Conservation (phyloP, 2,888 invertebrate genomes). For the Sipha maydis region DNA sequence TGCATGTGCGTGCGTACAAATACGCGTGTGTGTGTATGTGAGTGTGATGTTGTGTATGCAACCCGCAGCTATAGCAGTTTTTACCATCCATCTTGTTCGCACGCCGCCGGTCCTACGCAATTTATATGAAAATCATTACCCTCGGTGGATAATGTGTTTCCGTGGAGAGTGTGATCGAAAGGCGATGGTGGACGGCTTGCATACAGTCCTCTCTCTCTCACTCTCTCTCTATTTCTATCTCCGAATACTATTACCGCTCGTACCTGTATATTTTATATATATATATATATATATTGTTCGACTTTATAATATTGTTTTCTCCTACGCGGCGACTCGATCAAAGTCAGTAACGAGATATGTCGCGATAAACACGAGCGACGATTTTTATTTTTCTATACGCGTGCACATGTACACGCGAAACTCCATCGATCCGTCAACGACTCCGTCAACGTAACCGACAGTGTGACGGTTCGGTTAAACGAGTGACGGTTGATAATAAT, state of each 20-base stretch:
- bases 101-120: constrained; percentile 29
- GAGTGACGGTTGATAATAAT: too few relatives aligned
- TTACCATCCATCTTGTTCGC: constrained; percentile 57
- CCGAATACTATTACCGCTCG: not conserved
- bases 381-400: constrained; percentile 1
- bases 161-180: not conserved
- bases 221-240: not conserved
- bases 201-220: not conserved
- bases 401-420: not conserved
- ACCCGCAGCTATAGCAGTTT: constrained; percentile 38
- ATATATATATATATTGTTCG: not conserved
- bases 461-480: too few relatives aligned
- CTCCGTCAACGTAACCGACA: not conserved
- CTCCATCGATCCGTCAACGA: constrained; percentile 23
- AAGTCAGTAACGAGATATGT: constrained; percentile 24
- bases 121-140: constrained; percentile 57
- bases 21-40: not conserved
- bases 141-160: constrained; percentile 2
- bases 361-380: constrained; percentile 13
- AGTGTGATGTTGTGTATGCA: not conserved
- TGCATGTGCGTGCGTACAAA: not conserved
- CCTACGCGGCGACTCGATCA: constrained; percentile 30
- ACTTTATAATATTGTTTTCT: constrained; percentile 8
- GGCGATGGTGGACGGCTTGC: too few relatives aligned
- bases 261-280: not conserved